Base-by-base conservation (phyloP, 2,888 invertebrate species). In the Pemphredon lugubris region DNA sequence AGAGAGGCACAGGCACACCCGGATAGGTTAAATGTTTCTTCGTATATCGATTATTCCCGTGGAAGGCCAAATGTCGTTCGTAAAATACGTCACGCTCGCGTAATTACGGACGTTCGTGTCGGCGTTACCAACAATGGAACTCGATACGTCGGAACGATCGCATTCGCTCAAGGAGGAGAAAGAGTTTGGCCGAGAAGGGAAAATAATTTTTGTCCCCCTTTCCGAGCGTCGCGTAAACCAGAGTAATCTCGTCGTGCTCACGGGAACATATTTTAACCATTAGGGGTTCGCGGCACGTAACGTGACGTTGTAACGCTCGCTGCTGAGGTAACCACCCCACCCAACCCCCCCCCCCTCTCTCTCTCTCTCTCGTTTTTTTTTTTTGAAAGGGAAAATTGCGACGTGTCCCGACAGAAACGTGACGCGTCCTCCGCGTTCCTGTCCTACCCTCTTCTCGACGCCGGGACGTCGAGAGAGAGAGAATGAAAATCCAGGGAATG, bases 401-500 rank as follows among this genome's bases (percentile, higher is more conserved):
- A 67, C 54, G 40, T 54, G 61, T 53, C 61, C 34, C 39, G 20
- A 3, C 18, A 32, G 9, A 48, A 53, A 69, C 70, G 64, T 59
- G 54, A 58, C 59, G 23, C 23, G 16, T 51, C 34, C 39, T n/a
- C 16, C 14, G 11, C 44, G 40, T 26, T 42, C 21, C 32, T 42
- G n/a, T 13, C 13, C 45, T 21, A 18, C 18, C 30, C 30, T 13
- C 30, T 45, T 30, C 18, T 6, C 30, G 6, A 13, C 13, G 9
- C 6, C 0, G 6, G 51, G 21, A 21, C 39, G 26, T n/a, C 23
- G 9, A n/a, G n/a, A n/a, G 2, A 16, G 39, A 53, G 39, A 59
- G 48, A 70, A 77, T 71, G 74, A 50, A 74, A 77, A 68, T 77
- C 61, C 60, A 54, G 32, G 23, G 44, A 61, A 68, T 40, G 48